Evolutionary conservation across 2,797 vertebrate species (phyloP), one percentile per base, ranked within the genome.

Genomic region (Enteromius radiatus): DNA sequence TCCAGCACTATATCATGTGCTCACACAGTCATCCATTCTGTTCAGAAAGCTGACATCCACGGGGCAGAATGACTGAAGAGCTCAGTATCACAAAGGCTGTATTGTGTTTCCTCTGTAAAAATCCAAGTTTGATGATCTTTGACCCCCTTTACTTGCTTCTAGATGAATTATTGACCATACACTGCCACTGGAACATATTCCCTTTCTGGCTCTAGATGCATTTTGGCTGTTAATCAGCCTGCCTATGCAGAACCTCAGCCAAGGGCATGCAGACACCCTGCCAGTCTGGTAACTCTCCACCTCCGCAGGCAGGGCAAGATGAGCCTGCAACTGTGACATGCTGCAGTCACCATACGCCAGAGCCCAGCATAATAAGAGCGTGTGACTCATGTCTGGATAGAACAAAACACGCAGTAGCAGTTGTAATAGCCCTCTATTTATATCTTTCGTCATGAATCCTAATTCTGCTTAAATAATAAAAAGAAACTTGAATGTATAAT

Each of bases 221-320:
- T 92, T 92, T 92, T 92, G 91, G 91, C 89, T 90, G 83, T 87
- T 93, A 92, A 92, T 92, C 91, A 92, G 91, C 86, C 89, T 89
- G 85, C 84, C 83, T 86, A 68, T 87, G 87, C 86, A 85, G 84
- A 88, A 84, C 85, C 84, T 2, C 86, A 84, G 91, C 88, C 89
- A 89, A 90, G 88, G 90, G 86, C 91, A 84, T 84, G 17, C 83
- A 43, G 43, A 28, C 31, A 70, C 65, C 41, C 76, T 71, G 54
- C 28, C 56, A 28, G 31, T 75, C 70, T 67, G 70, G 59, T 81
- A 67, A 82, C 71, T 65, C 79, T 67, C 63, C 80, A 65, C 75
- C 68, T 78, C 52, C 36, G 49, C 56, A 21, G 41, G 41, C 64
- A 43, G 41, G 36, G 36, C 61, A 47, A 63, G 33, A 47, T 59